Evolutionary conservation across 2,888 invertebrate species (phyloP).

Genomic region (Rhamphomyia laevipes): DNA sequence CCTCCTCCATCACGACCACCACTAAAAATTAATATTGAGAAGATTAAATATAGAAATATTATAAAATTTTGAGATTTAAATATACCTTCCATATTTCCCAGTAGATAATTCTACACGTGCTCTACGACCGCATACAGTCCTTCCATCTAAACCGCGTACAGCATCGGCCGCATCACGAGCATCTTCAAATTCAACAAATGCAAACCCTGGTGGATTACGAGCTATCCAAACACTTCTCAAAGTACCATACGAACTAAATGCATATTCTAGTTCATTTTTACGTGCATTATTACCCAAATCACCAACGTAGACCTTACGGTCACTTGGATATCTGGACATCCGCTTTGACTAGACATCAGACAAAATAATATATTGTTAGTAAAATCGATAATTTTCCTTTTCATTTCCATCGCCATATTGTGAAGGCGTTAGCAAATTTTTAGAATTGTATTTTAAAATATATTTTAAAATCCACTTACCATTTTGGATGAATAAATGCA

Average conservation of each 20-base stretch:
- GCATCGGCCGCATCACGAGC: slow-evolving; percentile 83
- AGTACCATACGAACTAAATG: slow-evolving; percentile 85
- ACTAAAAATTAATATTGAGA: slow-evolving; percentile 26
- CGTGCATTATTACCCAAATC: slow-evolving; percentile 86
- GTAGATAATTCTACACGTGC: slow-evolving; percentile 88
- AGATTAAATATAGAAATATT: no score
- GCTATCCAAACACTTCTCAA: slow-evolving; percentile 96
- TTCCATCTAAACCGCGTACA: slow-evolving; percentile 60
- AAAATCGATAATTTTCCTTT: no score
- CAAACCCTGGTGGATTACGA: slow-evolving; percentile 82
- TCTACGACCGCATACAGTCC: slow-evolving; percentile 77
- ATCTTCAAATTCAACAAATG: slow-evolving; percentile 90
- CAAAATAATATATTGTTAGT: neutral
- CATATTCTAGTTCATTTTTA: slow-evolving; percentile 86
- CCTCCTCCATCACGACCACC: slow-evolving; percentile 30
- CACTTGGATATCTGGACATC: slow-evolving; percentile 70
- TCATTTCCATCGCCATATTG: no score
- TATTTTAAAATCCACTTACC: no score
- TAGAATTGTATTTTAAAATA: no score
- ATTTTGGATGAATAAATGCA: no score
- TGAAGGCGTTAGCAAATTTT: no score
- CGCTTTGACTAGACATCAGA: slow-evolving; percentile 23
- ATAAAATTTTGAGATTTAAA: no score
- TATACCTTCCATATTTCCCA: slow-evolving; percentile 52
- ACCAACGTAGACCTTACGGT: slow-evolving; percentile 93